These are phyloP conservation scores for Enteromius paludinosus DNA, from an alignment of 2,797 vertebrate genomes.

Conservation along the genomic window DNA sequence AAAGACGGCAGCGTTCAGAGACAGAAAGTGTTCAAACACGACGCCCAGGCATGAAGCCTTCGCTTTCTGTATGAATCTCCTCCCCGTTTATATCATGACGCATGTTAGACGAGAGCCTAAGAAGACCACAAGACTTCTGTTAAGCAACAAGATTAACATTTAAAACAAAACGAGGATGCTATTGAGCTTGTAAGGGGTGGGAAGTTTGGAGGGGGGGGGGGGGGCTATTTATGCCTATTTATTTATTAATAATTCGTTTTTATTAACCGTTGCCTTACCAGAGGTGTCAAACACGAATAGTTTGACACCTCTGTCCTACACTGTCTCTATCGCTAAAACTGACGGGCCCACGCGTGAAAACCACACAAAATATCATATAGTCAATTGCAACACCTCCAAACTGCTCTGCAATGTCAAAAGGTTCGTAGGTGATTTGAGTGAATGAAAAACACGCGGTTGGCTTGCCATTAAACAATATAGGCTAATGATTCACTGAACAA, in stretches of 20 bases:
- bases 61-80: neutral
- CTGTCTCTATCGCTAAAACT: neutral
- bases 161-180: neutral
- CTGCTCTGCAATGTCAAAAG: neutral
- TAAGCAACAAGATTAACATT: neutral
- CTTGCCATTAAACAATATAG: neutral
- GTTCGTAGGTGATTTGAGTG: neutral
- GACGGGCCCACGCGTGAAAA: neutral
- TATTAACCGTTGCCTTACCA: neutral
- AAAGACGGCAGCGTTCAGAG: too few relatives aligned
- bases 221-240: too few relatives aligned
- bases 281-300: neutral
- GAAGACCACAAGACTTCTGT: conserved; percentile 21
- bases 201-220: neutral
- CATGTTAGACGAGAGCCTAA: conserved; percentile 1
- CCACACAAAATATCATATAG: neutral
- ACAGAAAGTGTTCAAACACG: neutral
- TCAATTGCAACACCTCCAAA: neutral
- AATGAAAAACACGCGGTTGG: neutral
- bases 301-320: neutral
- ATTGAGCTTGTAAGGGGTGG: neutral
- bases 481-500: neutral
- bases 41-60: conserved; percentile 24
- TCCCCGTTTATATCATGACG: conserved; percentile 18
- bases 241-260: neutral